These are phyloP conservation scores for Phymanthus crucifer DNA, from an alignment of 92 coral and sea anemone species.

Conservation along the genomic window DNA sequence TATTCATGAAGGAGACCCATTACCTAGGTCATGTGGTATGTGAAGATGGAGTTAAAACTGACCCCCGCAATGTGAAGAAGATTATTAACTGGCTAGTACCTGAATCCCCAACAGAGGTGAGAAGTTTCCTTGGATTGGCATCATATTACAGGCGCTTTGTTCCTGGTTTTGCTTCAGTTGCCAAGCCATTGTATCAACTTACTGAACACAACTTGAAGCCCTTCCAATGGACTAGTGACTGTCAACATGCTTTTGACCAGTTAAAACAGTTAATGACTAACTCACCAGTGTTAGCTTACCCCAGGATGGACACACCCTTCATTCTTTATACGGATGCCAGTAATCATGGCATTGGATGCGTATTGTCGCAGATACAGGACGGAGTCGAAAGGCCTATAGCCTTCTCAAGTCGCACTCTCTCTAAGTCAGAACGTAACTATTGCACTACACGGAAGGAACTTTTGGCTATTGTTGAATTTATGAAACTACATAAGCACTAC, in stretches of 20 bases:
- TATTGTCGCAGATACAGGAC: slow-evolving; percentile 33
- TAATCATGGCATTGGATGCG: slow-evolving; percentile 28
- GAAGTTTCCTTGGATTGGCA: slow-evolving; percentile 32
- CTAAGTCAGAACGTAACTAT: slow-evolving; percentile 40
- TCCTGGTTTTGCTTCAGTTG: slow-evolving; percentile 27
- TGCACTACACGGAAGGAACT: slow-evolving; percentile 37
- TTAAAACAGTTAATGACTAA: slow-evolving; percentile 19
- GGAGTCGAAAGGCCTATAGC: slow-evolving; percentile 30
- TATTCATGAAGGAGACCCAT: background rate
- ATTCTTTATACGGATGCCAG: slow-evolving; percentile 41
- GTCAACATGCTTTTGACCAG: slow-evolving; percentile 29
- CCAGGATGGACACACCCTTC: slow-evolving; percentile 12
- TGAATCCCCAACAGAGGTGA: background rate
- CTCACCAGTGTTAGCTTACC: slow-evolving; percentile 19
- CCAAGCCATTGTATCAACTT: slow-evolving; percentile 19
- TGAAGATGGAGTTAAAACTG: slow-evolving; percentile 10
- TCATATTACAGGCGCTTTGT: slow-evolving; percentile 41
- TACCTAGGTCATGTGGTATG: slow-evolving; percentile 33
- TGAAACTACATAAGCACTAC: slow-evolving; percentile 26
- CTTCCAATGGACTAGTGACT: slow-evolving; percentile 31
- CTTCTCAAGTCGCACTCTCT: slow-evolving; percentile 14
- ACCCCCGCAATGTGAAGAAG: slow-evolving; percentile 26
- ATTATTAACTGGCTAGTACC: slow-evolving; percentile 35
- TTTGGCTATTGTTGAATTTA: slow-evolving; percentile 12
- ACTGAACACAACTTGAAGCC: slow-evolving; percentile 25